Evolutionary conservation across 2,888 invertebrate species (phyloP).

Genomic region (Erebia aethiops): DNA sequence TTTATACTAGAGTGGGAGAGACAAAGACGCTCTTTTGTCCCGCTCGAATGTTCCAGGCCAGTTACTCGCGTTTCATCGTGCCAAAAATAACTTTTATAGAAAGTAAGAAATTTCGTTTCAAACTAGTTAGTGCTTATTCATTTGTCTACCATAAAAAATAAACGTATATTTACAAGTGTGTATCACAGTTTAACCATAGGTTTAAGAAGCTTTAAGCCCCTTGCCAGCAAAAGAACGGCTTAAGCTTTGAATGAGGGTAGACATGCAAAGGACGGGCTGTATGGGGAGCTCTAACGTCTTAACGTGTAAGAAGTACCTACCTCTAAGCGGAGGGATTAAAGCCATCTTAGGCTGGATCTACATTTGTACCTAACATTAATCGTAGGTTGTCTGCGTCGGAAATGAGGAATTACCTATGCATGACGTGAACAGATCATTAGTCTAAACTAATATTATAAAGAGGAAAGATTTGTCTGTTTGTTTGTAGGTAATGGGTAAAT

Average conservation of each 20-base stretch:
- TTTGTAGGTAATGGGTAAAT: too few species aligned
- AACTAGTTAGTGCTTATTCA: neutral
- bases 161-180: neutral
- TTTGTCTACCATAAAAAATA: neutral
- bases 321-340: slow-evolving; percentile 6
- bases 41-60: too few species aligned
- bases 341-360: neutral
- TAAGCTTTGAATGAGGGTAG: slow-evolving; percentile 33
- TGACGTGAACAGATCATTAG: too few species aligned
- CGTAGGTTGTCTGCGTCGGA: too few species aligned
- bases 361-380: neutral
- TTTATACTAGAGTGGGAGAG: too few species aligned
- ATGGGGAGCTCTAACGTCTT: slow-evolving; percentile 34
- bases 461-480: too few species aligned
- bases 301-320: slow-evolving; percentile 20
- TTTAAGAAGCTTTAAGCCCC: slow-evolving; percentile 14
- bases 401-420: too few species aligned
- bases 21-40: too few species aligned
- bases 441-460: too few species aligned
- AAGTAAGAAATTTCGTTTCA: neutral
- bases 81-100: too few species aligned
- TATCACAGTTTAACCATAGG: slow-evolving; percentile 9
- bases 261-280: slow-evolving; percentile 30
- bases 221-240: slow-evolving; percentile 23
- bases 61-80: too few species aligned